These are phyloP conservation scores for Colletes collaris DNA, from an alignment of 2,888 invertebrate species.

Conservation along the genomic window DNA sequence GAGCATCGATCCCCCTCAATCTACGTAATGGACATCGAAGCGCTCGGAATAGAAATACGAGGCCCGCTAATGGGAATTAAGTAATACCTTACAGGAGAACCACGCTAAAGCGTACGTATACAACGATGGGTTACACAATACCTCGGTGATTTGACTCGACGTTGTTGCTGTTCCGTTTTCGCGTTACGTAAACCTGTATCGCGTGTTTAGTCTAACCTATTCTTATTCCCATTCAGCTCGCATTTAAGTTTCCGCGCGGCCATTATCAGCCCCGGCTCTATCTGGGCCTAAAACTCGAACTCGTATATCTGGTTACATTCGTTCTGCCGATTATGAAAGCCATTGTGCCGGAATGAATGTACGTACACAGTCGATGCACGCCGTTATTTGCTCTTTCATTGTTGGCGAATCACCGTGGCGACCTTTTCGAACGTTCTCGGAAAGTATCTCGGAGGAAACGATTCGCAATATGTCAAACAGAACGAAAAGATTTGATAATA, in stretches of 20 bases:
- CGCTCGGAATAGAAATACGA: constrained; percentile 34
- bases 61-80: constrained; percentile 53
- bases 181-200: constrained; percentile 59
- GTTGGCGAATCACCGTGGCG: constrained; percentile 48
- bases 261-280: constrained; percentile 43
- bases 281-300: constrained; percentile 44
- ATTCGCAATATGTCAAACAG: constrained; percentile 41
- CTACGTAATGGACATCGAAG: constrained; percentile 45
- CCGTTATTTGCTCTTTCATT: constrained; percentile 52
- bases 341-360: constrained; percentile 44
- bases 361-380: constrained; percentile 15
- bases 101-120: not conserved
- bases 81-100: constrained; percentile 47
- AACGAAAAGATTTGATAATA: constrained; percentile 20
- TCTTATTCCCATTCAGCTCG: constrained; percentile 44
- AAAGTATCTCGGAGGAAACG: constrained; percentile 33
- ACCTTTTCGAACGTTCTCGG: constrained; percentile 38
- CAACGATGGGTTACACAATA: constrained; percentile 51
- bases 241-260: constrained; percentile 15
- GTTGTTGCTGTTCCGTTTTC: constrained; percentile 30
- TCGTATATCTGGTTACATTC: constrained; percentile 51
- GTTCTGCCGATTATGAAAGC: constrained; percentile 53
- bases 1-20: constrained; percentile 41
- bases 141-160: constrained; percentile 49
- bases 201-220: constrained; percentile 35